These are phyloP conservation scores for Callinectes sapidus DNA, from an alignment of 2,888 invertebrate species.

Conservation along the genomic window DNA sequence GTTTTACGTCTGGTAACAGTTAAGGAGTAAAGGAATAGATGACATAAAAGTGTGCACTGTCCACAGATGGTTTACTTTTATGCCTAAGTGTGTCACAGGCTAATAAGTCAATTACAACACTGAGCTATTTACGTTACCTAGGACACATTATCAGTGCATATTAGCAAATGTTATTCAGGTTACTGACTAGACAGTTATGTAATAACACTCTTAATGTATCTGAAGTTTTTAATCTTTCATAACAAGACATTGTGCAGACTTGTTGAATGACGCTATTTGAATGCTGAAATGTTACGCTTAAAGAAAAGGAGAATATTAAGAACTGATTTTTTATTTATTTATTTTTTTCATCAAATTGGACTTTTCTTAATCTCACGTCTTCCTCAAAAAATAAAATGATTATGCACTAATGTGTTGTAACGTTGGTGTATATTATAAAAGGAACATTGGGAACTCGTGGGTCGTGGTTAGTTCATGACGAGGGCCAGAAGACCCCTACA, in stretches of 20 bases:
- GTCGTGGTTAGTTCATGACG: no score
- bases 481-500: no score
- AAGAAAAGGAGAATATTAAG: no score
- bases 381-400: no score
- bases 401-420: no score
- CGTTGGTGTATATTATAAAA: conserved; percentile 39
- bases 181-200: not conserved
- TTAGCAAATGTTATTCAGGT: not conserved
- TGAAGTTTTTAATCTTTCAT: no score
- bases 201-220: not conserved
- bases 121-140: not conserved
- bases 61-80: not conserved
- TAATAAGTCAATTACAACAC: not conserved
- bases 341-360: not conserved
- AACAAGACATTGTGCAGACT: no score
- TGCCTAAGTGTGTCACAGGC: not conserved
- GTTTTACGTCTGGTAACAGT: no score
- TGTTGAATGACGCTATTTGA: no score
- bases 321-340: not conserved
- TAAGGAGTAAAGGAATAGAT: not conserved
- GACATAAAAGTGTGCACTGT: not conserved
- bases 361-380: not conserved
- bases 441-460: no score
- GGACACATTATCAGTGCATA: not conserved
- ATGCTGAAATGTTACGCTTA: no score